Base-by-base conservation (phyloP, 2,888 invertebrate genomes). In the Mythimna impura region DNA sequence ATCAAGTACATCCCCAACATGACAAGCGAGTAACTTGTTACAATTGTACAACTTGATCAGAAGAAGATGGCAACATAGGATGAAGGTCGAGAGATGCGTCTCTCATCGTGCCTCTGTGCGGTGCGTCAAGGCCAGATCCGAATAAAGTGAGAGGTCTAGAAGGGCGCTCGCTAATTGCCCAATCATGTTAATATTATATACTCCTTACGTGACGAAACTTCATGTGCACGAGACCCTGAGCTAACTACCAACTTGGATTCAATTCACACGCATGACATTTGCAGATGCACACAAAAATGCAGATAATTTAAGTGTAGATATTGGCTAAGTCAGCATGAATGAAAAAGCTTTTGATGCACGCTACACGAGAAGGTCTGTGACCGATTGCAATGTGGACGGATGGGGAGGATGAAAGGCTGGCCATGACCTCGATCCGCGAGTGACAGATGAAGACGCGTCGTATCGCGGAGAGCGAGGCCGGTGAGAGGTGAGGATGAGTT, bases 131-230 rank as follows among this genome's bases (percentile, higher is more conserved):
- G 80, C 69, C 43, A 22, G 40, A 14, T 54, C 60, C 60, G 64
- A 58, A 14, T 61, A 62, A 68, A 73, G 80, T 82, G 82, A 80
- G 78, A 78, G 80, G 80, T 65, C 14, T 73, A 83, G 80, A 73
- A 80, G 80, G 80, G 82, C 83, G 62, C 68, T 47, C 66, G 60
- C 77, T 77, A 81, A 76, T 85, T 85, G 72, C 74, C 62, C 76
- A 79, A 85, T 82, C 84, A 78, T 78, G 73, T 71, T 73, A 25
- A 78, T 78, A 73, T 70, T 40, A 67, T 62, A 64, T 57, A 68
- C 71, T 81, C 47, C 61, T 60, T 25, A 78, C 65, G 70, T 85
- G 85, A 71, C 36, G 85, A 81, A 83, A 85, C 69, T 61, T 75
- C 67, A 73, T 82, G 74, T 70, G 76, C 60, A 62, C 55, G 47